These are phyloP conservation scores for Nibea albiflora DNA, from an alignment of 2,113 vertebrate species.

Conservation along the genomic window DNA sequence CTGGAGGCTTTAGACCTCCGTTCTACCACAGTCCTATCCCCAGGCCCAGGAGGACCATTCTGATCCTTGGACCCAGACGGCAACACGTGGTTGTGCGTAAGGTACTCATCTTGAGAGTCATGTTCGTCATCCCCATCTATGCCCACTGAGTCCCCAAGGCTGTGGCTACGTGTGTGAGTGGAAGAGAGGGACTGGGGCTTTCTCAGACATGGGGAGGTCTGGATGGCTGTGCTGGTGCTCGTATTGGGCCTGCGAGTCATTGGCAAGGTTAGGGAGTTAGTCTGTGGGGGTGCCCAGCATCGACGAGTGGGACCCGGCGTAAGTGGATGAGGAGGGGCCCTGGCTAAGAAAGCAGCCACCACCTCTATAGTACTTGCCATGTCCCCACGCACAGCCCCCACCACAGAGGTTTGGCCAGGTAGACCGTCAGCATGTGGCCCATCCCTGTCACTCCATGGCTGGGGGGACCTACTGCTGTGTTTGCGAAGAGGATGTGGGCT, in stretches of 20 bases:
- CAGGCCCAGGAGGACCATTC: conserved; percentile 34
- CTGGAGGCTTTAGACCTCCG: conserved; percentile 65
- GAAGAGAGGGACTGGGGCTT: conserved; percentile 77
- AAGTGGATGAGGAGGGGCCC: conserved; percentile 83
- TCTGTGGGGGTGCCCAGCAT: conserved; percentile 84
- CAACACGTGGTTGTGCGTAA: conserved; percentile 49
- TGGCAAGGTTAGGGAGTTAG: conserved; percentile 85
- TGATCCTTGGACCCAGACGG: conserved; percentile 61
- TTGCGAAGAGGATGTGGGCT: conserved; percentile 80
- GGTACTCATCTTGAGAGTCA: conserved; percentile 78
- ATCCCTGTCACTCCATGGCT: conserved; percentile 68
- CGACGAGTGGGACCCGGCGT: conserved; percentile 81
- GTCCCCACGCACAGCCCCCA: conserved; percentile 83
- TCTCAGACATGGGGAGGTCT: conserved; percentile 88
- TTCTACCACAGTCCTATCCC: conserved; percentile 63
- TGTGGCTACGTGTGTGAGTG: conserved; percentile 78
- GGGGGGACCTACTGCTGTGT: conserved; percentile 63
- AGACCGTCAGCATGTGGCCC: conserved; percentile 55
- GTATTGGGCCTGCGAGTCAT: conserved; percentile 79
- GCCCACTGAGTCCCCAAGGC: conserved; percentile 75
- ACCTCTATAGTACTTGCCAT: conserved; percentile 82
- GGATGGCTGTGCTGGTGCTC: conserved; percentile 88
- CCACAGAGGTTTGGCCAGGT: conserved; percentile 78
- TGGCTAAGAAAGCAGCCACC: conserved; percentile 80
- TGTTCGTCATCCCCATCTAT: conserved; percentile 75